These are phyloP conservation scores for Epirrita christyi DNA, from an alignment of 2,888 invertebrate species.

Conservation along the genomic window DNA sequence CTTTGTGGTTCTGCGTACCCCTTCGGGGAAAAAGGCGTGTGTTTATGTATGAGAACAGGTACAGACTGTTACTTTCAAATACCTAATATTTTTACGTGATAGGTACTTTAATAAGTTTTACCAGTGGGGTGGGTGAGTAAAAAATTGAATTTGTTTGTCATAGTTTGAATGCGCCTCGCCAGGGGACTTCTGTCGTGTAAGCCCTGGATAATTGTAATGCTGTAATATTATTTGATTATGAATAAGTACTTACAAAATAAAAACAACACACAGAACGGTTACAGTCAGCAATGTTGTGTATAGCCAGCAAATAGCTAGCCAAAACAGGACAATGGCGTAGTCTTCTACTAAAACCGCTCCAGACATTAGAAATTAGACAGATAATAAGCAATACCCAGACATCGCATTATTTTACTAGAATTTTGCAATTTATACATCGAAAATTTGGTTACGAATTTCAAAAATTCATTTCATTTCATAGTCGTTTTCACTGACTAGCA, in stretches of 20 bases:
- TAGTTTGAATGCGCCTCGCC: too few relatives aligned
- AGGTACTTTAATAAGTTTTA: too few relatives aligned
- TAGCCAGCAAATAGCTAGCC: slow-evolving; percentile 62
- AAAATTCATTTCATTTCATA: slow-evolving; percentile 15
- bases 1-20: too few relatives aligned
- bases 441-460: slow-evolving; percentile 17
- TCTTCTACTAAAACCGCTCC: slow-evolving; percentile 53
- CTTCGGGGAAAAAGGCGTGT: too few relatives aligned
- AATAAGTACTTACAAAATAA: slow-evolving; percentile 59
- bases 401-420: slow-evolving; percentile 35
- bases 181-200: too few relatives aligned
- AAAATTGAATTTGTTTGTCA: too few relatives aligned
- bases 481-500: slow-evolving; percentile 26
- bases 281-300: slow-evolving; percentile 61
- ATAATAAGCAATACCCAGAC: slow-evolving; percentile 21
- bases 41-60: too few relatives aligned
- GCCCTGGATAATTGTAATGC: too few relatives aligned
- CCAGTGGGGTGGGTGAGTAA: too few relatives aligned
- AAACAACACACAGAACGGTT: slow-evolving; percentile 61
- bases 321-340: slow-evolving; percentile 56
- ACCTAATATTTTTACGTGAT: too few relatives aligned
- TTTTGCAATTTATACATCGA: slow-evolving; percentile 25
- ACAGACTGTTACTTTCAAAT: too few relatives aligned
- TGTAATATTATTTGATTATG: too few relatives aligned
- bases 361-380: slow-evolving; percentile 53